These are phyloP conservation scores for Antrozous pallidus DNA, from an alignment of 2,797 vertebrate species.

Conservation along the genomic window DNA sequence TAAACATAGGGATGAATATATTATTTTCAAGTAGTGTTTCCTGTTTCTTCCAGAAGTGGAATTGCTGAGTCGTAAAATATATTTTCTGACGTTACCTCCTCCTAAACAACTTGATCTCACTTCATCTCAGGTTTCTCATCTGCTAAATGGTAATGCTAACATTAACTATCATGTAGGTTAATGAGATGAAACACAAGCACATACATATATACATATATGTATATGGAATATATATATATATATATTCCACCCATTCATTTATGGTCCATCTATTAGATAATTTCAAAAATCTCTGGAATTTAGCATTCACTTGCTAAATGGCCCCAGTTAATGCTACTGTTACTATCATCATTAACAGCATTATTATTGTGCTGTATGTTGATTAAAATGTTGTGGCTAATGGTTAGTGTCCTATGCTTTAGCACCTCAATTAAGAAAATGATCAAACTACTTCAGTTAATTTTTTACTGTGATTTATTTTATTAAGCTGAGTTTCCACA, in stretches of 20 bases:
- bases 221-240: not conserved
- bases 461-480: not conserved
- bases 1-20: not conserved
- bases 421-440: not conserved
- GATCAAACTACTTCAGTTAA: not conserved
- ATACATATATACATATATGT: not conserved
- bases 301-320: not conserved
- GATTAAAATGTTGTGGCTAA: not conserved
- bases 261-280: not conserved
- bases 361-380: not conserved
- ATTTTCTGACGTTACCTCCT: not conserved
- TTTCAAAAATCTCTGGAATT: not conserved
- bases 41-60: not conserved
- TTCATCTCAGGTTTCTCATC: not conserved
- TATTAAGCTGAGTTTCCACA: not conserved
- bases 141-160: not conserved
- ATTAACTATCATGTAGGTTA: not conserved
- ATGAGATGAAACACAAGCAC: not conserved
- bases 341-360: not conserved
- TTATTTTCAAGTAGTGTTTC: not conserved
- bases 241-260: not conserved
- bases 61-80: not conserved
- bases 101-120: not conserved
- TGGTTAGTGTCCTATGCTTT: not conserved
- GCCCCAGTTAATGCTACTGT: not conserved